Conservation (phyloP, 2,888 invertebrate genomes). For the Eristalis intricaria region DNA sequence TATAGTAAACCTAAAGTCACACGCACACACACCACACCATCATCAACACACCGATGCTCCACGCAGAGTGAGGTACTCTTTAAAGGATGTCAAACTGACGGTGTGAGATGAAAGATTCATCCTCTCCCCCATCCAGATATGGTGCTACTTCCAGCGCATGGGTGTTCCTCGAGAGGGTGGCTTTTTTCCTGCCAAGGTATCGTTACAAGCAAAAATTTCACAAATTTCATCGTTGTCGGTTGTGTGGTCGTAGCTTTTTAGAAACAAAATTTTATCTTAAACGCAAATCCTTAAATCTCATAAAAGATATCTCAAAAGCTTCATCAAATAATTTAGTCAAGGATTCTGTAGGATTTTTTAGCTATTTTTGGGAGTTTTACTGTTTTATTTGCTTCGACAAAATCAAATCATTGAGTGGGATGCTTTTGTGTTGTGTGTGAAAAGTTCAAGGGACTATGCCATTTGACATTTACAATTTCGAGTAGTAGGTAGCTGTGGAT, state of each 20-base stretch:
- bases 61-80: background rate
- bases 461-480: constrained; percentile 18
- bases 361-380: constrained; percentile 34
- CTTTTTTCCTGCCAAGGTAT: constrained; percentile 60
- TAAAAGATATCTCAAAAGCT: constrained; percentile 11
- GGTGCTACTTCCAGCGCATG: constrained; percentile 68
- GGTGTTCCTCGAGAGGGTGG: constrained; percentile 67
- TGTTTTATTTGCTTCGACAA: constrained; percentile 59
- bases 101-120: constrained; percentile 59
- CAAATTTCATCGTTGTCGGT: constrained; percentile 81
- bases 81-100: constrained; percentile 48
- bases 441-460: constrained; percentile 47
- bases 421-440: constrained; percentile 51
- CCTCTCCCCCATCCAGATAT: constrained; percentile 51
- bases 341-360: constrained; percentile 23
- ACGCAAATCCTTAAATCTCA: constrained; percentile 52
- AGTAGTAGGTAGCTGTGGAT: constrained; percentile 20
- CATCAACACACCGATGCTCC: constrained; percentile 17
- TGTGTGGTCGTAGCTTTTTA: constrained; percentile 78
- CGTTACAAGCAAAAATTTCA: constrained; percentile 76
- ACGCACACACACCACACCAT: constrained; percentile 30
- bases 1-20: constrained; percentile 70
- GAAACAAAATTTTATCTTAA: constrained; percentile 73
- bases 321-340: constrained; percentile 3
- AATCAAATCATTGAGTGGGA: constrained; percentile 37